Conservation (phyloP, 2,797 vertebrate genomes). For the Agapornis canus region DNA sequence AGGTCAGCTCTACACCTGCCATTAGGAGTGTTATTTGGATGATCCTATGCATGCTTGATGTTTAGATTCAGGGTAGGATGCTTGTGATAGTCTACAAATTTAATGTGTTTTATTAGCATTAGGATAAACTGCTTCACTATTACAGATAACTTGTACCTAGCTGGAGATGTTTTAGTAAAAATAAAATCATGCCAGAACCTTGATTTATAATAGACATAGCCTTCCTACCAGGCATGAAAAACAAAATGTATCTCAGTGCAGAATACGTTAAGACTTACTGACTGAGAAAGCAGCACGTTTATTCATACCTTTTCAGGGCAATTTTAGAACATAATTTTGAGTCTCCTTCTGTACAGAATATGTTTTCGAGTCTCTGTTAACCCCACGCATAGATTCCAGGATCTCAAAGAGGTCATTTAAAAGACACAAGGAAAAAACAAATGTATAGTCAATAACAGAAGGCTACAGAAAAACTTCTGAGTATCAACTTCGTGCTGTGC, state of each 20-base stretch:
- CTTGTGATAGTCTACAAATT: background rate
- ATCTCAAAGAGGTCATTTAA: background rate
- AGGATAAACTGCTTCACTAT: background rate
- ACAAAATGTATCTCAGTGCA: background rate
- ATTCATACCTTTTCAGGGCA: background rate
- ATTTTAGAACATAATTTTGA: background rate
- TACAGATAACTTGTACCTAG: background rate
- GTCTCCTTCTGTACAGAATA: background rate
- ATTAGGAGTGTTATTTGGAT: background rate
- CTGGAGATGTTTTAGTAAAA: background rate
- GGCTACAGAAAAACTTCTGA: background rate
- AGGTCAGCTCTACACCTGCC: background rate
- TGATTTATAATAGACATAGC: background rate
- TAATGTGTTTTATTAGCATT: background rate
- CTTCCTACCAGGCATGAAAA: background rate
- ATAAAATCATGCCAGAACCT: background rate
- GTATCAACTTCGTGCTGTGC: background rate
- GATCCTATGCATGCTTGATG: background rate
- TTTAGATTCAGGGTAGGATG: background rate
- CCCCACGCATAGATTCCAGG: background rate
- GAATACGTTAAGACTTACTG: background rate
- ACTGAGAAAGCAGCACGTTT: background rate
- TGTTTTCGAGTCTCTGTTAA: background rate
- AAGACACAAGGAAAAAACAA: background rate
- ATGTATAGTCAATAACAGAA: background rate